Evolutionary conservation across 2,888 invertebrate species (phyloP), one percentile per base, ranked within the genome.

Genomic region (Agrotis segetum): DNA sequence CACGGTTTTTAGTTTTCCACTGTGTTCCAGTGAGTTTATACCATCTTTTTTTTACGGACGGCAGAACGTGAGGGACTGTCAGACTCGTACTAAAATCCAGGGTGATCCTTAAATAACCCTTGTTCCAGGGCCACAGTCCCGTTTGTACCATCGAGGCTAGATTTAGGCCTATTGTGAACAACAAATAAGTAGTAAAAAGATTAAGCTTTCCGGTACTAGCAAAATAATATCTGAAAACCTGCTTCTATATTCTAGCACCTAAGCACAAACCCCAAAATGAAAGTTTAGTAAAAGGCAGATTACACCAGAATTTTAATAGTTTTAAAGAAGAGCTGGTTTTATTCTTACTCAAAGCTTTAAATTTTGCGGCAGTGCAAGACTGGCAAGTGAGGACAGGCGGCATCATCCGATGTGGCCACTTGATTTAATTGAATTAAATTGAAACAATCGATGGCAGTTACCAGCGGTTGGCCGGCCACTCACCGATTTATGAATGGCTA

Each of bases 381-480:
- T 83, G 21, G 53, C 66, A 59, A 69, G 67, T 63, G 24, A 34
- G 59, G 85, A 87, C 87, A 86, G 83, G 84, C 88, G 79, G 86
- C 88, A 88, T 88, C 85, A 84, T 79, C 85, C 88, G 83, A 87
- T 87, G 88, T 85, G 88, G 86, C 91, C 92, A 91, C 90, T 94
- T 94, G 91, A 93, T 94, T 92, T 94, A 92, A 95, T 94, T 93
- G 91, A 93, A 93, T 94, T 92, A 94, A 92, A 95, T 94, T 93
- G 91, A 92, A 89, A 91, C 93, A 93, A 94, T 90, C 88, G 88
- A 85, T 85, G 86, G 84, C 69, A 73, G 82, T 84, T 83, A 77
- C 72, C 83, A 74, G 78, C 71, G 60, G 80, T 75, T 74, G 60
- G 73, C 58, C 71, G 72, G 66, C 67, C 68, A 62, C 65, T 78